Conservation (phyloP, 2,113 vertebrate genomes). For the Donacobius atricapilla region DNA sequence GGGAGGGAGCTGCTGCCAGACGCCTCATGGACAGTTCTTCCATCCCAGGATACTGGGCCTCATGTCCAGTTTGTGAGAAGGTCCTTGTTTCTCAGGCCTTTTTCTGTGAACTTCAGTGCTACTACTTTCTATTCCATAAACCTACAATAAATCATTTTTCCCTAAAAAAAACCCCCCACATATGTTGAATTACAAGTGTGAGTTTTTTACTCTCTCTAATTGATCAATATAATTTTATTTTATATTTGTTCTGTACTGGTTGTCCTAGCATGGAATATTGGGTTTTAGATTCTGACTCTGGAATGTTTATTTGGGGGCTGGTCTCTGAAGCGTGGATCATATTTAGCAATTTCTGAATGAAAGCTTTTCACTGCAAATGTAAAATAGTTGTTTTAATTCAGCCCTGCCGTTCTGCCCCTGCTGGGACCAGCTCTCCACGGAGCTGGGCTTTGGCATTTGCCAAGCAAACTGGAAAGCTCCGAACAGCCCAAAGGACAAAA, state of each 20-base stretch:
- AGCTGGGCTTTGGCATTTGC: background rate
- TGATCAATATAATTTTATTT: background rate
- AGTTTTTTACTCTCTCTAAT: background rate
- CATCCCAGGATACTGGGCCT: background rate
- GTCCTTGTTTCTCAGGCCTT: background rate
- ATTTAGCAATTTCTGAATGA: background rate
- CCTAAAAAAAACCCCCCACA: background rate
- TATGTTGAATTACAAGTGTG: background rate
- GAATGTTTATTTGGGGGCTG: background rate
- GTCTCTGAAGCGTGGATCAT: background rate
- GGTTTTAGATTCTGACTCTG: background rate
- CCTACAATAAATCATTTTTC: background rate
- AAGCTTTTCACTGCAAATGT: background rate
- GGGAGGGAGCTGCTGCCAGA: background rate
- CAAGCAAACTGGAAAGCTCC: background rate
- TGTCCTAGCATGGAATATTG: background rate
- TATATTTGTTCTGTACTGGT: background rate
- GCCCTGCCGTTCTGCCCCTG: background rate
- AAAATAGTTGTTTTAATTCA: background rate
- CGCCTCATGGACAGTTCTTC: background rate
- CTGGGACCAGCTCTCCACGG: background rate
- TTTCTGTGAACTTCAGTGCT: background rate
- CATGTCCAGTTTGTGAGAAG: background rate
- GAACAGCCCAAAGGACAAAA: background rate
- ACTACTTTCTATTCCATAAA: background rate